Evolutionary conservation across 2,797 vertebrate genomes (phyloP).

Genomic region (Ispidina lecontei): DNA sequence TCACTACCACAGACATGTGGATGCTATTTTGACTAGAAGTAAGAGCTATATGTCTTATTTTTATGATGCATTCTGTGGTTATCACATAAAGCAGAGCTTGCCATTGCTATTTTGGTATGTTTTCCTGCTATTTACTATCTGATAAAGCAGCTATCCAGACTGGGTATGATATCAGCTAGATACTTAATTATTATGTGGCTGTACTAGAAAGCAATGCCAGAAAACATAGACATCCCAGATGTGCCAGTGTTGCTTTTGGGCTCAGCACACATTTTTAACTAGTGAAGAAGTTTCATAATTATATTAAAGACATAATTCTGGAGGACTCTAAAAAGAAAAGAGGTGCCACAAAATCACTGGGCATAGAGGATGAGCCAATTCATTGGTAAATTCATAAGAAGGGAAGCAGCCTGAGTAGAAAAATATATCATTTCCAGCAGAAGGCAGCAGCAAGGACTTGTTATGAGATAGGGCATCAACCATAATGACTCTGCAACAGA

Average conservation of each 20-base stretch:
- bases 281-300: constrained; percentile 50
- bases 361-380: not conserved
- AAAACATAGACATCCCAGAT: constrained; percentile 64
- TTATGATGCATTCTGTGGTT: constrained; percentile 21
- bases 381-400: not conserved
- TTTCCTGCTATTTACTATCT: constrained; percentile 66
- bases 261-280: constrained; percentile 47
- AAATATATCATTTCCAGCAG: not conserved
- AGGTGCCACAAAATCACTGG: not conserved
- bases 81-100: constrained; percentile 21
- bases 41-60: not conserved
- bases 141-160: constrained; percentile 72
- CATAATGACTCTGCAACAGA: not conserved
- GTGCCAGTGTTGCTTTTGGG: constrained; percentile 70
- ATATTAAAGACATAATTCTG: constrained; percentile 29
- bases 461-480: not conserved
- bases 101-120: constrained; percentile 44
- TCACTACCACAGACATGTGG: not conserved
- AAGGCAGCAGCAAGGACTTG: not conserved
- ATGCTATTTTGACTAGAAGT: constrained; percentile 10
- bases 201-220: not conserved
- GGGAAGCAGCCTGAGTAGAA: not conserved
- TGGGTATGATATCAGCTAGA: constrained; percentile 53
- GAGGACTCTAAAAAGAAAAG: not conserved
- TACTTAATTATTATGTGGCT: constrained; percentile 24